Evolutionary conservation across 2,888 invertebrate genomes (phyloP).

Genomic region (Trichopria drosophilae): DNA sequence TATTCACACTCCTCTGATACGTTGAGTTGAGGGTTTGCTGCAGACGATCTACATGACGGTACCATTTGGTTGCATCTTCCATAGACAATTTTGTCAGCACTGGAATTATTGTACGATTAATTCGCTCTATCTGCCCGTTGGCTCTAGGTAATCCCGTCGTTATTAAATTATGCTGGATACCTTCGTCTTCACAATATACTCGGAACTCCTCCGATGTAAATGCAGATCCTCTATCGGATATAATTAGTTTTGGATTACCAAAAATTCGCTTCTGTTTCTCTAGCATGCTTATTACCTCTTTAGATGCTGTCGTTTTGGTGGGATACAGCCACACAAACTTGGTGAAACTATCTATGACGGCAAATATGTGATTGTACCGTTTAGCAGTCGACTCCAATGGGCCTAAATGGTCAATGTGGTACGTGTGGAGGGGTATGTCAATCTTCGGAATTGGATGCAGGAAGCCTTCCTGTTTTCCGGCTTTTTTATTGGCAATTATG

Average conservation of each 20-base stretch:
- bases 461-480: conserved; percentile 25
- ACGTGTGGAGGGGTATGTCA: conserved; percentile 11
- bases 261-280: conserved; percentile 44
- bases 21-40: conserved; percentile 43
- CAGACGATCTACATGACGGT: conserved; percentile 34
- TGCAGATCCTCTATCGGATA: conserved; percentile 46
- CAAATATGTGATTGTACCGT: conserved; percentile 1
- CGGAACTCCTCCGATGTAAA: conserved; percentile 39
- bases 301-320: conserved; percentile 11
- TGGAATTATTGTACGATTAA: conserved; percentile 43
- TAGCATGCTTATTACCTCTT: conserved; percentile 39
- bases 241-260: conserved; percentile 49
- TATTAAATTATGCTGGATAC: conserved; percentile 44
- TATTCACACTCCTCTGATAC: conserved; percentile 35
- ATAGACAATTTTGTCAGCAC: conserved; percentile 46
- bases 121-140: conserved; percentile 50
- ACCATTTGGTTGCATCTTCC: conserved; percentile 44
- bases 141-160: conserved; percentile 47
- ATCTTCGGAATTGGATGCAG: conserved; percentile 25
- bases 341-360: background rate
- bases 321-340: conserved; percentile 19
- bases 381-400: conserved; percentile 37
- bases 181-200: conserved; percentile 47
- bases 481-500: conserved; percentile 17
- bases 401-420: conserved; percentile 29